Percentiles rank a stretch among this genome's conserved stretches.
phyloP scores from a whole-genome alignment of 2,797 vertebrate genomes.

The Chaetodon trifasciatus region DNA sequence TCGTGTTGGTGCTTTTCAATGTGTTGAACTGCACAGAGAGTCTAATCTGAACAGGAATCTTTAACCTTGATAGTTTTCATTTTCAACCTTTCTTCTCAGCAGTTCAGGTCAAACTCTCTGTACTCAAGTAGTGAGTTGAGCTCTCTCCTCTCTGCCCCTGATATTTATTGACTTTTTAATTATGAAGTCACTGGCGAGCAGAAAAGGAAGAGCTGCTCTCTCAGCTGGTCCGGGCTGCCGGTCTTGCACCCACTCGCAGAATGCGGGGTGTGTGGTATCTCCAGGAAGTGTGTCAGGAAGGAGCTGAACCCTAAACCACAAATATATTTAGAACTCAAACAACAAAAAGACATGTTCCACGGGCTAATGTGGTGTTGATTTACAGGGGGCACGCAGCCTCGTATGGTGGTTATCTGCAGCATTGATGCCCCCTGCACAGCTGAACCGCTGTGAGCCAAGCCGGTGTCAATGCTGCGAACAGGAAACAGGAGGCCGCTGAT shows the following conservation, averaged over 20 bases:
- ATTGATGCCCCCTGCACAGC: not conserved
- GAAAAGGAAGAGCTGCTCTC: not conserved
- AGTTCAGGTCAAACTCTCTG: not conserved
- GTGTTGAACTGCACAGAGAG: not conserved
- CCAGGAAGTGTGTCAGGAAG: not conserved
- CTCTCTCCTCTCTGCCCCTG: not conserved
- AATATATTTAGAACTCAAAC: not conserved
- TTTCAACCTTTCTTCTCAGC: not conserved
- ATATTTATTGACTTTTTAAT: conserved; percentile 25
- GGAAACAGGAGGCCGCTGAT: conserved; percentile 73
- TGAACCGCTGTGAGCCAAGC: conserved; percentile 20
- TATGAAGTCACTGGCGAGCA: conserved; percentile 2
- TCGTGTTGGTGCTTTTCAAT: not conserved
- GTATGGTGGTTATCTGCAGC: conserved; percentile 17
- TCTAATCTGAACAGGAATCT: not conserved
- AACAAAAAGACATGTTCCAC: not conserved
- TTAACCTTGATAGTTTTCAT: not conserved
- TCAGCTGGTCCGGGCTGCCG: conserved; percentile 2
- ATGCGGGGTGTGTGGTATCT: conserved; percentile 6
- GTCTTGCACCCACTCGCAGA: conserved; percentile 36
- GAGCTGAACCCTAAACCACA: not conserved
- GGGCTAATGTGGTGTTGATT: conserved; percentile 32
- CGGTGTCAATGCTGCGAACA: conserved; percentile 63
- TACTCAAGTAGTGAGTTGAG: not conserved
- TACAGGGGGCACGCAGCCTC: not conserved